A percentile compares a stretch with the other conserved stretches of the same genome.
These are phyloP conservation scores for Sycophila sp. DNA, from an alignment of 1,140 invertebrate genomes.

Conservation along the genomic window DNA sequence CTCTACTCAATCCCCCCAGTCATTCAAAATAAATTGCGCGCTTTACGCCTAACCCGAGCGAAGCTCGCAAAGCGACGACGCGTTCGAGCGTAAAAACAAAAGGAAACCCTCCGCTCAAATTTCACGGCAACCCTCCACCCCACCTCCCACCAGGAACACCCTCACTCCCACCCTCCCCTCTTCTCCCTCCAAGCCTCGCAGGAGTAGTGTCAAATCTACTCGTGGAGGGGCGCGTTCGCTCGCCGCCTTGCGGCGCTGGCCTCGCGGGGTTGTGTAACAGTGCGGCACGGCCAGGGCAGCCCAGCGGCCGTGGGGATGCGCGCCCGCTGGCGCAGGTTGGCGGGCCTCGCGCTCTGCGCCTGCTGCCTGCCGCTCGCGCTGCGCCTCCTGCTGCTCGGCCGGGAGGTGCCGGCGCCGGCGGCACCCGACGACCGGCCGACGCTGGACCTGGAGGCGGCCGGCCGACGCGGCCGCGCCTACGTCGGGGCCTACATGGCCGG, in stretches of 20 bases:
- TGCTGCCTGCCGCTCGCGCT: slow-evolving; percentile 40
- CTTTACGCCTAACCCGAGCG: no score
- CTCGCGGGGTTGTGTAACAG: not conserved
- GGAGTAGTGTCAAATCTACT: no score
- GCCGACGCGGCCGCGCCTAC: not conserved
- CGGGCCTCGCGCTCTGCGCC: slow-evolving; percentile 42
- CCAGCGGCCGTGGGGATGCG: slow-evolving; percentile 44
- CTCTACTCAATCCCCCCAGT: no score
- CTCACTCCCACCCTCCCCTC: no score
- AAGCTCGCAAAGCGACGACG: no score
- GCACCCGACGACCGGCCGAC: not conserved
- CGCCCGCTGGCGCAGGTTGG: slow-evolving; percentile 44
- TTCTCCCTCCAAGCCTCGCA: no score
- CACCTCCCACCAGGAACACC: no score
- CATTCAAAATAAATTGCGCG: no score
- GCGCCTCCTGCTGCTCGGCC: slow-evolving; percentile 51
- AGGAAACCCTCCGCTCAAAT: no score
- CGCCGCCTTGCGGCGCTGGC: not conserved
- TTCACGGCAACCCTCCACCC: no score
- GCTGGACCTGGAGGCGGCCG: not conserved
- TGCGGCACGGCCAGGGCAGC: slow-evolving; percentile 24
- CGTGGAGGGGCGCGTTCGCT: no score
- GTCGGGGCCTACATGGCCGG: slow-evolving; percentile 68
- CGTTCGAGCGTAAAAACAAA: no score
- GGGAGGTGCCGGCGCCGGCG: slow-evolving; percentile 5